phyloP scores from a whole-genome alignment of 2,888 invertebrate species.

The Caenorhabditis virilis region DNA sequence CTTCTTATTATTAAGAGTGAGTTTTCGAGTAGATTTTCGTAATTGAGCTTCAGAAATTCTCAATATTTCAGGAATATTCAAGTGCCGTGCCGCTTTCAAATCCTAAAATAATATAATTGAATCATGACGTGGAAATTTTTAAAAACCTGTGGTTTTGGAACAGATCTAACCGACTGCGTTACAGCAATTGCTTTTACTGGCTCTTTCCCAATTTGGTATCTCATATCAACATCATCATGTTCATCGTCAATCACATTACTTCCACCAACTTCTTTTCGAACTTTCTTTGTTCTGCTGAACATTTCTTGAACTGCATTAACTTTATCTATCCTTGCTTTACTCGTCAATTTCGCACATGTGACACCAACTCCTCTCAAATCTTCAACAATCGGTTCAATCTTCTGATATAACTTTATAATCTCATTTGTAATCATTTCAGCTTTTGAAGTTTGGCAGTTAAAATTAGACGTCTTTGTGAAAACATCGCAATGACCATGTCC shows the following conservation, averaged over 20 bases:
- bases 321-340: slow-evolving; percentile 14
- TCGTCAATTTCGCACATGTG: slow-evolving; percentile 26
- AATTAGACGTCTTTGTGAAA: slow-evolving; percentile 47
- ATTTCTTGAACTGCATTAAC: slow-evolving; percentile 20
- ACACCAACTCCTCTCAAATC: slow-evolving; percentile 39
- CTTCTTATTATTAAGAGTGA: slow-evolving; percentile 2
- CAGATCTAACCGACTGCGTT: too few relatives aligned
- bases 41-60: neutral
- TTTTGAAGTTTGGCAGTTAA: slow-evolving; percentile 12
- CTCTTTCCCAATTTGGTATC: neutral
- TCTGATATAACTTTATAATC: slow-evolving; percentile 17
- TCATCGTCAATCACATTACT: neutral
- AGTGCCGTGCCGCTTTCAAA: neutral
- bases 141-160: neutral
- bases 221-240: slow-evolving; percentile 11
- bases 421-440: slow-evolving; percentile 8
- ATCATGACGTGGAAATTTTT: too few relatives aligned
- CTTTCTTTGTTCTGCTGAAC: slow-evolving; percentile 16
- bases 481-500: slow-evolving; percentile 90
- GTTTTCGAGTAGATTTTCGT: too few relatives aligned
- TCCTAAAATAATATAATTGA: too few relatives aligned
- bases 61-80: neutral
- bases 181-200: too few relatives aligned
- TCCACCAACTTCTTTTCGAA: neutral
- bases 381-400: slow-evolving; percentile 18